A percentile compares a stretch with the other conserved stretches of the same genome.
These are phyloP conservation scores for Dendroctonus ponderosae DNA, from an alignment of 1,140 invertebrate genomes.

Conservation along the genomic window DNA sequence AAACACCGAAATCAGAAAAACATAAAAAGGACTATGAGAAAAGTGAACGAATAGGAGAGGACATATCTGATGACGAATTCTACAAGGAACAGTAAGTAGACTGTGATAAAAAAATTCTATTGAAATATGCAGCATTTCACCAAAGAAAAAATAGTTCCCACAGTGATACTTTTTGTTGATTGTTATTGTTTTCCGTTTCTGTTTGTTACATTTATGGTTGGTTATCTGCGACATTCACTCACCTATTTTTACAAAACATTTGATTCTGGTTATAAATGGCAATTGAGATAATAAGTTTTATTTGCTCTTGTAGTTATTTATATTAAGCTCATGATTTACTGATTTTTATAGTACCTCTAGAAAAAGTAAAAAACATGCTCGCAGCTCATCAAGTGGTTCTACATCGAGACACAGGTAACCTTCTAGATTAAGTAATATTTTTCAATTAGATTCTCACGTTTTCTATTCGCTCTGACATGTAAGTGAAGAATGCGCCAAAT, in stretches of 20 bases:
- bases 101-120: slow-evolving; percentile 10
- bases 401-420: slow-evolving; percentile 49
- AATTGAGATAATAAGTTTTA: too few relatives aligned
- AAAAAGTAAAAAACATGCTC: slow-evolving; percentile 51
- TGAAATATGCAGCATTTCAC: background rate
- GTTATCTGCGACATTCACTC: too few relatives aligned
- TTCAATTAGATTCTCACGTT: slow-evolving; percentile 11
- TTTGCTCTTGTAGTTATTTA: slow-evolving; percentile 26
- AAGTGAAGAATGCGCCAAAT: too few relatives aligned
- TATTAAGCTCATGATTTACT: slow-evolving; percentile 36
- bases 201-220: background rate
- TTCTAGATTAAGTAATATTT: slow-evolving; percentile 21
- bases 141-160: slow-evolving; percentile 1
- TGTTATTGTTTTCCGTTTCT: background rate
- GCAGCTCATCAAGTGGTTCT: slow-evolving; percentile 49
- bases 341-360: slow-evolving; percentile 51
- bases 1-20: slow-evolving; percentile 41
- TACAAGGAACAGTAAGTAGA: slow-evolving; percentile 50
- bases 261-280: too few relatives aligned
- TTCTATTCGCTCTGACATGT: background rate
- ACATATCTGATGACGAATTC: slow-evolving; percentile 49
- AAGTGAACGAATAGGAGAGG: slow-evolving; percentile 40
- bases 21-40: slow-evolving; percentile 47
- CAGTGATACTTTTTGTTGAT: too few relatives aligned
- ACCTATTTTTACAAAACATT: too few relatives aligned